Evolutionary conservation across 2,797 vertebrate genomes (phyloP).

Genomic region (Alcedo quadribrachys): DNA sequence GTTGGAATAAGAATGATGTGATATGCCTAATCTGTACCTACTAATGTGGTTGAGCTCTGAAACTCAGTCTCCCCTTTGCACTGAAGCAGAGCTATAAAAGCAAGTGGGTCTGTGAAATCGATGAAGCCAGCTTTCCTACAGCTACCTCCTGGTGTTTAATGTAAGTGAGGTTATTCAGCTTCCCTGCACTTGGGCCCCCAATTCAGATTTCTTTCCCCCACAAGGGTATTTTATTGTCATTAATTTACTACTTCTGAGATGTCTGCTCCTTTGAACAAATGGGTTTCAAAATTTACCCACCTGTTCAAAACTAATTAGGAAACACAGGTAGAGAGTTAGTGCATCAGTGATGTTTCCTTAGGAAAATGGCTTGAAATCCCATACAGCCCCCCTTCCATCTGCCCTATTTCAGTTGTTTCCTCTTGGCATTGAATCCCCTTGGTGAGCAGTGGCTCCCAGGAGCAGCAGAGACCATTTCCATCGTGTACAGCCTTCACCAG

Average conservation of each 20-base stretch:
- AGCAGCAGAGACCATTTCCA: neutral
- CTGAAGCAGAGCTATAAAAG: neutral
- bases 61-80: neutral
- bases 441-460: neutral
- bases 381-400: neutral
- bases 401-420: neutral
- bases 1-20: neutral
- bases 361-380: neutral
- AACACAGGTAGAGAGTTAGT: neutral
- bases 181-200: neutral
- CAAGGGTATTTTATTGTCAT: neutral
- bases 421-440: neutral
- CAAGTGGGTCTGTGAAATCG: neutral
- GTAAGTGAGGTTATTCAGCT: neutral
- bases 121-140: neutral
- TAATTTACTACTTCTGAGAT: neutral
- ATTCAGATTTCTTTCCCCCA: neutral
- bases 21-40: neutral
- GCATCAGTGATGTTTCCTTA: neutral
- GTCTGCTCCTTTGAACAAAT: neutral
- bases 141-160: neutral
- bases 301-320: neutral
- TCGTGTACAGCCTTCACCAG: accelerated
- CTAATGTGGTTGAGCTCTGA: neutral
- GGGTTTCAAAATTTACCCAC: neutral